These are phyloP conservation scores for Oncorhynchus mykiss DNA, from an alignment of 2,113 vertebrate genomes.

Conservation along the genomic window DNA sequence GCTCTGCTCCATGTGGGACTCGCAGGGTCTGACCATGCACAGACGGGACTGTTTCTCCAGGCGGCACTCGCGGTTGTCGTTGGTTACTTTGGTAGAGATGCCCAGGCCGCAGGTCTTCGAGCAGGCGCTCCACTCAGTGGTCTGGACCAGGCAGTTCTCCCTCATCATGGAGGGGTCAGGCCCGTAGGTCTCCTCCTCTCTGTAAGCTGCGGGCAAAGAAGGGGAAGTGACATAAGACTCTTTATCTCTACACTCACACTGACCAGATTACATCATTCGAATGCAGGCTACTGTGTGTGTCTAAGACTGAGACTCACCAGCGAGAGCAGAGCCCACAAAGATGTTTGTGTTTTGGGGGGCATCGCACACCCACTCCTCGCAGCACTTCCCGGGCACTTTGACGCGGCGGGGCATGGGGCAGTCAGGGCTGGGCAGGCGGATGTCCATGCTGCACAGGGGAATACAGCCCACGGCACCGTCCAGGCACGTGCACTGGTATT, in stretches of 20 bases:
- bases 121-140: constrained; percentile 98
- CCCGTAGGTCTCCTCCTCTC: constrained; percentile 92
- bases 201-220: constrained; percentile 79
- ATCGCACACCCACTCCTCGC: constrained; percentile 96
- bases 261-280: neutral
- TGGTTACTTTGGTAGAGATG: constrained; percentile 96
- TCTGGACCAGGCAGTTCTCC: constrained; percentile 98
- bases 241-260: no score
- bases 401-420: constrained; percentile 89
- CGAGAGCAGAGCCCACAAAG: constrained; percentile 85
- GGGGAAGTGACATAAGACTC: neutral
- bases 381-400: constrained; percentile 95
- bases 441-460: constrained; percentile 89
- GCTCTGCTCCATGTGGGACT: constrained; percentile 92
- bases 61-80: constrained; percentile 93
- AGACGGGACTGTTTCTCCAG: constrained; percentile 95
- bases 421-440: constrained; percentile 92
- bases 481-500: constrained; percentile 96
- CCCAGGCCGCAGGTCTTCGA: constrained; percentile 98
- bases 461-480: constrained; percentile 93
- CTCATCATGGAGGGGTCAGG: constrained; percentile 92
- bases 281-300: neutral
- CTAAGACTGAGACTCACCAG: constrained; percentile 78
- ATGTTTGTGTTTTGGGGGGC: constrained; percentile 75
- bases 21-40: constrained; percentile 96